Base-by-base conservation (phyloP, 2,888 invertebrate genomes). In the Meta bourneti region DNA sequence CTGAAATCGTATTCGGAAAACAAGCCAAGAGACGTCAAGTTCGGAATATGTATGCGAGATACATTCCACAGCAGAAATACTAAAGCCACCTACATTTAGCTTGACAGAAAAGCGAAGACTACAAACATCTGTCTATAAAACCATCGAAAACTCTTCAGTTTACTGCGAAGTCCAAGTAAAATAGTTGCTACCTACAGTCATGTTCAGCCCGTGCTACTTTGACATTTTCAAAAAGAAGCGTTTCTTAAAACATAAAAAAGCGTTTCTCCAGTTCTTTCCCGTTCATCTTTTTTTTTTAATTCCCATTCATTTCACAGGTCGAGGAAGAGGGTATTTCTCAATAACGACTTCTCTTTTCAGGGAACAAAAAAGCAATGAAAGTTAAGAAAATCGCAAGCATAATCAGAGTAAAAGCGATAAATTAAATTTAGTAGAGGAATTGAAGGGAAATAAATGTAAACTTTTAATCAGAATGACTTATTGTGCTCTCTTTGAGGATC, bases 151-250 rank as follows among this genome's bases (percentile, higher is more conserved):
- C 9, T 61, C 61, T 61, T 6, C 9, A 61, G 61, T 16, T 61
- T 61, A 7, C 16, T 5, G 9, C 7, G 61, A 16, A 16, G 61
- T 34, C 1, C 11, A 61, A 61, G 61, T 61, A 11, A 61, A 61
- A 9, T 5, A 16, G 61, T 61, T 9, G 13, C 61, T 61, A 34
- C 34, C 34, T 34, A n/a, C n/a, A 34, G 34, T 34, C 4, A 34
- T 34, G 34, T 34, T 6, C 11, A 61, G 61, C 61, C 11, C 20
- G 54, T 79, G 69, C 20, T 34, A 61, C 34, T 79, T 79, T 79
- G 79, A 79, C 79, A 79, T 79, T 79, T 79, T 34, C 9, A 61
- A 9, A 34, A 20, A 61, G 61, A 79, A 79, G 34, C 19, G 13
- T 13, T 16, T 13, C 54, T 61, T 34, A 8, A 54, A 54, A 9